A percentile compares a stretch with the other conserved stretches of the same genome.
Evolutionary conservation across 2,888 invertebrate genomes (phyloP).

Genomic region (Pristionchus japonicus): DNA sequence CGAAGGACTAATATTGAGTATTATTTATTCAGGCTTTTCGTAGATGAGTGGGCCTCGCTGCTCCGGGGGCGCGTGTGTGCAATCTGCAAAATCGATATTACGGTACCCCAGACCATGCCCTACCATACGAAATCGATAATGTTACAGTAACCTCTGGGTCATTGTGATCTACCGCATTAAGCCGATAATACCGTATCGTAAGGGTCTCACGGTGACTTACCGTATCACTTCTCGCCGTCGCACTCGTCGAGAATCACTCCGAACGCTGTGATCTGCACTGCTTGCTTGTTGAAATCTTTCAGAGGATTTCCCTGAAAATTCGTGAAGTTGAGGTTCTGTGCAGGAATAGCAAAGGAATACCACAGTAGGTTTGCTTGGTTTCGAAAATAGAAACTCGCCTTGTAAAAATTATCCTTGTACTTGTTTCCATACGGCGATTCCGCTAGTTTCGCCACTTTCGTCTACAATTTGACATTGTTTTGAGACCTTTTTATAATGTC

Average conservation of each 20-base stretch:
- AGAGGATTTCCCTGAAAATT: not conserved
- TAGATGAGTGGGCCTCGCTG: not conserved
- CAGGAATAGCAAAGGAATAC: too few relatives aligned
- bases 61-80: not conserved
- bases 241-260: conserved; percentile 6
- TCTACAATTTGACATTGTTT: not conserved
- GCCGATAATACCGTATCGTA: not conserved
- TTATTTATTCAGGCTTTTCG: conserved; percentile 5
- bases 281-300: conserved; percentile 6
- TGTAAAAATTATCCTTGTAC: not conserved
- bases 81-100: too few relatives aligned
- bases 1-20: not conserved
- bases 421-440: not conserved
- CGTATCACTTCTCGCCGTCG: not conserved
- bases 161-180: too few relatives aligned
- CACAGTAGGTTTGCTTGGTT: too few relatives aligned
- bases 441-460: not conserved
- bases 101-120: too few relatives aligned
- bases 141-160: too few relatives aligned
- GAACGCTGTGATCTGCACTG: conserved; percentile 25
- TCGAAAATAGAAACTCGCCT: too few relatives aligned
- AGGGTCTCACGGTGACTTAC: not conserved
- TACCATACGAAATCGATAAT: not conserved
- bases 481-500: too few relatives aligned
- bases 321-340: not conserved